Evolutionary conservation across 1,140 invertebrate species (phyloP).

Genomic region (Drosophila lacteicornis): DNA sequence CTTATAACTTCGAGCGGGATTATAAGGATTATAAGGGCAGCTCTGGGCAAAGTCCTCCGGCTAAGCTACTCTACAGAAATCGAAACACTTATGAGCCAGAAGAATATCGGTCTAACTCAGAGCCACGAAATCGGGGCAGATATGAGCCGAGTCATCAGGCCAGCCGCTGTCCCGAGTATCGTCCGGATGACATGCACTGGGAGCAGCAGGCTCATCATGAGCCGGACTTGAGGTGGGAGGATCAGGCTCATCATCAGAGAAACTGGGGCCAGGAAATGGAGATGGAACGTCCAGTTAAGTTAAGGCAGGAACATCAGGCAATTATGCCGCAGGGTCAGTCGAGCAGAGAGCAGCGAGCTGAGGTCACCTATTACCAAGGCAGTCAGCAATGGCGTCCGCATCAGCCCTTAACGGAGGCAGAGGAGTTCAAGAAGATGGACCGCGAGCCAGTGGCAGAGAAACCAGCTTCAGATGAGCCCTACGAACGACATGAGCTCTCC

Average conservation of each 20-base stretch:
- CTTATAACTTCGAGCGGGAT: not conserved
- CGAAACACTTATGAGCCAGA: not conserved
- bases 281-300: not conserved
- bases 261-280: too few species aligned
- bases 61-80: not conserved
- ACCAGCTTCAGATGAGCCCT: not conserved
- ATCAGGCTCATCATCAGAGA: not conserved
- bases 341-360: not conserved
- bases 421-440: not conserved
- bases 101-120: not conserved
- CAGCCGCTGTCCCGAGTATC: not conserved
- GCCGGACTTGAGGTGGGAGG: not conserved
- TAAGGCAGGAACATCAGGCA: not conserved
- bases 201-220: not conserved
- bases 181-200: not conserved
- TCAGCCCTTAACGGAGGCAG: not conserved
- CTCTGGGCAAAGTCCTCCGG: not conserved
- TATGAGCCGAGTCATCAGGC: not conserved
- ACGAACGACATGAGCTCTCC: not conserved
- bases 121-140: not conserved
- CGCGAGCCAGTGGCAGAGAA: not conserved
- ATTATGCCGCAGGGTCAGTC: not conserved
- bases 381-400: not conserved
- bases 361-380: not conserved
- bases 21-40: not conserved